Evolutionary conservation across 2,113 vertebrate species (phyloP), one percentile per base, ranked within the genome.

Genomic region (Speoplatyrhinus poulsoni): DNA sequence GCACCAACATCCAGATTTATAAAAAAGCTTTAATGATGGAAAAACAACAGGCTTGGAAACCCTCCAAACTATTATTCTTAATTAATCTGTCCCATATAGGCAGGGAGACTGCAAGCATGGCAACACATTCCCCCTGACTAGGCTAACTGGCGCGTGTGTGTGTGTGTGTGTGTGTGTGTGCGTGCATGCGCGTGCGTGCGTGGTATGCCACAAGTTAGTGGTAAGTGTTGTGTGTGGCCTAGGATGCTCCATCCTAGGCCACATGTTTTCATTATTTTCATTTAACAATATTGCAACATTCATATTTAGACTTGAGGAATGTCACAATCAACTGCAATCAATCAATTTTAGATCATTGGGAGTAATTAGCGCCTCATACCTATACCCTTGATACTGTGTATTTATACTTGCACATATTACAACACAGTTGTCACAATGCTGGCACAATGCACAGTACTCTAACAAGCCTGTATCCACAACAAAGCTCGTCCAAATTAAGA

Each of bases 1-100:
- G 74, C 60, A 52, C 58, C 67, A 56, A 55, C 69, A n/a, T 46
- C 58, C 63, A 70, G 79, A 82, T 82, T 72, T 72, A 72, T 65
- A 19, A 73, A 77, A 80, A 61, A 16, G 65, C 26, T 77, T 78
- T 82, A 79, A 84, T 70, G 75, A 81, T 54, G 70, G 77, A 79
- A 87, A 88, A 89, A 82, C 73, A 85, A 63, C 81, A 80, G 80
- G 46, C 55, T 76, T 87, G 84, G 81, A 85, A 49, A 48, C 4
- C 41, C 55, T 79, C 73, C 79, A 82, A 76, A 79, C 80, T 52
- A 72, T 87, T 82, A 84, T 64, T 76, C 65, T 65, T 82, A 88
- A 89, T 86, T 61, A 82, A 89, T 79, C 68, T 49, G 33, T 9
- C 36, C 7, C 49, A 55, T 52, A 73, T 85, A 58, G 49, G 15